Base-by-base conservation (phyloP, 2,888 invertebrate species). In the Hyppa rectilinea region DNA sequence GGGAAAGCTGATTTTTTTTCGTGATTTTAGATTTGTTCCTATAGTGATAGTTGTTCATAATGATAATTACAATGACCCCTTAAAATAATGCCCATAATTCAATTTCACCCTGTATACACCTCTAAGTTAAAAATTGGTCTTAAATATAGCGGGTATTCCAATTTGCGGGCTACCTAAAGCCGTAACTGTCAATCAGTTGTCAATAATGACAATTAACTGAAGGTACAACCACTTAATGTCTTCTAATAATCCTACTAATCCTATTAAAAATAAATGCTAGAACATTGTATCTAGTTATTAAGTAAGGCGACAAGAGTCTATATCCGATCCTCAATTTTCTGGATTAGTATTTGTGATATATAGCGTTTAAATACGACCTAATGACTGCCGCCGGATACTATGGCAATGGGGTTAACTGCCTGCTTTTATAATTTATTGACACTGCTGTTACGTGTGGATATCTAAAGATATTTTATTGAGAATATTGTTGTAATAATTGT, bases 281-380 rank as follows among this genome's bases (percentile, higher is more conserved):
- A 55, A 74, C 40, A 56, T 49, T 64, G 7, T 36, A n/a, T n/a
- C n/a, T n/a, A 52, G 56, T 45, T 47, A 55, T 34, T 69, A 40
- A 47, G 67, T 76, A 40, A 4, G 43, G 23, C 71, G 45, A 71
- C 45, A 38, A 61, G 26, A 50, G 40, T 56, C 17, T 47, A 59
- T 60, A 75, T 72, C 26, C 45, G n/a, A 31, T 49, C 23, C 63
- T 58, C 43, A 69, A 78, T 78, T 80, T 75, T 69, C 63, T 56
- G 77, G 69, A 60, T 75, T 78, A n/a, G n/a, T n/a, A 80, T 64
- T 75, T 56, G 70, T 78, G 81, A 80, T 78, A 43, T 69, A 78
- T 64, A 60, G 69, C 31, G n/a, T 23, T 69, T 64, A 60, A 52
- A 61, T 64, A 64, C 75, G 77, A 75, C 43, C 76, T 78, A 78